Evolutionary conservation across 1,140 invertebrate genomes (phyloP), one percentile per base, ranked within the genome.

Genomic region (Chironomus striatipennis): DNA sequence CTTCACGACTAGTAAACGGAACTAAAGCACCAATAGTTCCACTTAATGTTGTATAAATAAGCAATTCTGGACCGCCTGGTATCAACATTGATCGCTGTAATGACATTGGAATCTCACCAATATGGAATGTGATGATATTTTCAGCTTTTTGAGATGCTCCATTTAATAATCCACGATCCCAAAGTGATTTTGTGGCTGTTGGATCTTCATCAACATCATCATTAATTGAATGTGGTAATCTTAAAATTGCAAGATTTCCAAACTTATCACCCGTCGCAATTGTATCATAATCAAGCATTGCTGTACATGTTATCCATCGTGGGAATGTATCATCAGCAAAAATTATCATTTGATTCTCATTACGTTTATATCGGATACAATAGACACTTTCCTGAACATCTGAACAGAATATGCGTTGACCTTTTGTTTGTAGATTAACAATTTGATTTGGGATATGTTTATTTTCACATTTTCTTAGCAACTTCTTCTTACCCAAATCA

Each of bases 191-290:
- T 77, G 97, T 97, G 17, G 97, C 98, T 0, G 97, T 99, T 0
- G 98, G 98, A 86, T 99, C 98, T 85, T 99, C 97, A 80, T 99
- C 97, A 0, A 99, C 95, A 80, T 99, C 97, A 84, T 99, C 98
- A 24, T 90, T 94, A 0, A 97, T 91, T 76, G 94, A 94, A 73
- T 90, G 88, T 0, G 97, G 94, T 42, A 99, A 82, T 18, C 98
- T 87, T 77, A 98, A 91, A 76, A 98, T 88, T 74, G 91, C 89
- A 77, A 99, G 88, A 81, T 98, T 99, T n/a, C 98, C 98, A 88
- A 99, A 99, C 83, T 99, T 99, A 82, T 99, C 98, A 3, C 94
- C 95, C 43, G 93, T 91, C 0, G 96, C 97, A 21, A 98, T 90
- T 3, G 98, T 99, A 79, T 98, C 94, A 78, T 98, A 99, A 85